phyloP scores from a whole-genome alignment of 64 coral and sea anemone genomes.

The Acropora tenuis region DNA sequence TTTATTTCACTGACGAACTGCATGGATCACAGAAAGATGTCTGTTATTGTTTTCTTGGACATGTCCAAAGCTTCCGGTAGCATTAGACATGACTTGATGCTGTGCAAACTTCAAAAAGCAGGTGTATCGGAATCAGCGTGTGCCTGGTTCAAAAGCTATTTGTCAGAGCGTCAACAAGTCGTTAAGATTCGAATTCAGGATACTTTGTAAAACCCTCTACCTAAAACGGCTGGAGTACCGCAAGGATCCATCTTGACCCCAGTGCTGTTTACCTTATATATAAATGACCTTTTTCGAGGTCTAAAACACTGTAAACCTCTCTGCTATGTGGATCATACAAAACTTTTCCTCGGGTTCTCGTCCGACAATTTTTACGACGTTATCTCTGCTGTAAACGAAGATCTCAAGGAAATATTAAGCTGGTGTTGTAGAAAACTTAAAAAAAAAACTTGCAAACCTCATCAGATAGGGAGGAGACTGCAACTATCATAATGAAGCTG shows the following conservation, averaged over 20 bases:
- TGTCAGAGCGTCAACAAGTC: slow-evolving; percentile 28
- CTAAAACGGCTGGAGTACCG: slow-evolving; percentile 24
- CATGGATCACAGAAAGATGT: slow-evolving; percentile 53
- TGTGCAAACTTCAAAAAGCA: slow-evolving; percentile 37
- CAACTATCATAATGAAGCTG: no score
- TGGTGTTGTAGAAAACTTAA: no score
- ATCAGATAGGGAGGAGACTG: no score
- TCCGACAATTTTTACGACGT: no score
- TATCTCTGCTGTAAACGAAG: no score
- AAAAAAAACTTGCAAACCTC: no score
- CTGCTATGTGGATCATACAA: background rate
- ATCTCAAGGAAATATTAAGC: no score
- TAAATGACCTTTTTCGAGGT: no score
- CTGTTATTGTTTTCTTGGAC: slow-evolving; percentile 46
- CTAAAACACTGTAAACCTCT: no score
- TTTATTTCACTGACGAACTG: slow-evolving; percentile 39
- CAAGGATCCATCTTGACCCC: slow-evolving; percentile 16
- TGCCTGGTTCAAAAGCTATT: slow-evolving; percentile 37
- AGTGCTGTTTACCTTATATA: background rate
- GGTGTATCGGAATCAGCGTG: slow-evolving; percentile 20
- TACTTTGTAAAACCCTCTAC: slow-evolving; percentile 25
- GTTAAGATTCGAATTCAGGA: slow-evolving; percentile 26
- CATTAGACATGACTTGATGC: slow-evolving; percentile 35
- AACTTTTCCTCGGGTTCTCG: background rate
- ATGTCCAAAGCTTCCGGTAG: slow-evolving; percentile 54